Conservation (phyloP, 2,888 invertebrate species). For the Drosophila affinis region DNA sequence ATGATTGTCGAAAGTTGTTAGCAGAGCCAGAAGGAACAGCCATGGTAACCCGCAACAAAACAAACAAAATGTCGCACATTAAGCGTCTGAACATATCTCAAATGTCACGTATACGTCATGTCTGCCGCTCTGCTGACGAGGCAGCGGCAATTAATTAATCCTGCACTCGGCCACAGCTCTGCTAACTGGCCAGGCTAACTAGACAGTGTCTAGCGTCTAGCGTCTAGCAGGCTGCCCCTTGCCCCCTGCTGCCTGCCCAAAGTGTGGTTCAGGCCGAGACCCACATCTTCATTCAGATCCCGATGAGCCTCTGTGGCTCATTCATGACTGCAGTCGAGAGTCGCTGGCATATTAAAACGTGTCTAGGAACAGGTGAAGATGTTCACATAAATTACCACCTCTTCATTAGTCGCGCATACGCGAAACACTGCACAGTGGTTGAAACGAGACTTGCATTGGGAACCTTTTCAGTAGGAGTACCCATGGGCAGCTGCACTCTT, state of each 20-base stretch:
- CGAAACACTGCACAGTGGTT: constrained; percentile 49
- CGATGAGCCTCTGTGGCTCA: constrained; percentile 46
- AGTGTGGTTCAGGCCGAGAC: not conserved
- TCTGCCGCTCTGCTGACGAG: constrained; percentile 48
- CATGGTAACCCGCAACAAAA: constrained; percentile 46
- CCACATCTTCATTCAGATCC: constrained; percentile 56
- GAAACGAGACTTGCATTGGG: not conserved
- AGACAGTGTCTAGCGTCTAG: constrained; percentile 40
- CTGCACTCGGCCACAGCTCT: constrained; percentile 62
- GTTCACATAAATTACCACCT: constrained; percentile 80
- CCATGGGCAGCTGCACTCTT: not conserved
- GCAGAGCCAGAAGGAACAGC: constrained; percentile 19
- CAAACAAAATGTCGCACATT: constrained; percentile 78
- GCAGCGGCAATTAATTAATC: constrained; percentile 73
- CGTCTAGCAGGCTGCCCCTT: constrained; percentile 16
- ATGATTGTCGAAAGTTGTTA: constrained; percentile 56
- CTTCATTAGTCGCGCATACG: constrained; percentile 69
- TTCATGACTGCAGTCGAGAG: constrained; percentile 54
- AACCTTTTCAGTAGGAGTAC: not conserved
- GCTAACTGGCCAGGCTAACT: constrained; percentile 26
- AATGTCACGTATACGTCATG: constrained; percentile 78
- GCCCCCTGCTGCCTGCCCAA: not conserved
- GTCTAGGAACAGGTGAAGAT: constrained; percentile 72
- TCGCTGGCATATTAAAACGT: constrained; percentile 72
- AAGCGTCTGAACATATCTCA: constrained; percentile 73